Conservation (phyloP, 2,888 invertebrate genomes). For the Ennomos quercinarius region DNA sequence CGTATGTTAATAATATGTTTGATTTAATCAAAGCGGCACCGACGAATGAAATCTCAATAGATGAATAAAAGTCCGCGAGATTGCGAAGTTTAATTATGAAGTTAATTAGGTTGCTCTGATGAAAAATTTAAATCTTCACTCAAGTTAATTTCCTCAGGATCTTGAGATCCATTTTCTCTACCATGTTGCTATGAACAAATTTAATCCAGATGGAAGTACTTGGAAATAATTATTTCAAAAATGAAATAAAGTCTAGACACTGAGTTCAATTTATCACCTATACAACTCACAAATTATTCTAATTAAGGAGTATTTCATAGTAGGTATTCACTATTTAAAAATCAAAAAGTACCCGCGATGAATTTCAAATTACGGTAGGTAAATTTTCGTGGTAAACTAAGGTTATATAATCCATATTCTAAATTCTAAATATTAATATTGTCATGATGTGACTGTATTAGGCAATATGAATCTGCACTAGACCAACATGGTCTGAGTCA, state of each 20-base stretch:
- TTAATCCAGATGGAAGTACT: constrained; percentile 59
- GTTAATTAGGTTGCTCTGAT: constrained; percentile 80
- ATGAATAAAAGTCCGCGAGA: constrained; percentile 66
- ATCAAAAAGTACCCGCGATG: too few relatives aligned
- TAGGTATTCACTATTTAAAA: too few relatives aligned
- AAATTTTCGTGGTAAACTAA: too few relatives aligned
- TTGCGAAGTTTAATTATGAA: constrained; percentile 79
- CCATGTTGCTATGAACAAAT: constrained; percentile 64
- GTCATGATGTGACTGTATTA: too few relatives aligned
- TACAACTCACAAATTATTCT: too few relatives aligned
- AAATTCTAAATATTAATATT: too few relatives aligned
- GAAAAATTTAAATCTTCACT: constrained; percentile 80
- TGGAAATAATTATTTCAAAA: constrained; percentile 43
- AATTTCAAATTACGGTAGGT: too few relatives aligned
- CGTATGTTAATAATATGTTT: constrained; percentile 29
- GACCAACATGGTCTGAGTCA: too few relatives aligned
- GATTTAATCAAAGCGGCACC: constrained; percentile 48
- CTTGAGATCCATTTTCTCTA: constrained; percentile 69
- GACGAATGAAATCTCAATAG: constrained; percentile 61
- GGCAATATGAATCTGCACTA: too few relatives aligned
- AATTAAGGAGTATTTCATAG: too few relatives aligned
- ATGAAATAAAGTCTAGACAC: constrained; percentile 7
- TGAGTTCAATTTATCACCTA: too few relatives aligned
- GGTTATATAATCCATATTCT: too few relatives aligned
- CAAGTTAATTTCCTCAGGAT: constrained; percentile 76